Evolutionary conservation across 1,140 invertebrate species (phyloP).

Genomic region (Elysia chlorotica): DNA sequence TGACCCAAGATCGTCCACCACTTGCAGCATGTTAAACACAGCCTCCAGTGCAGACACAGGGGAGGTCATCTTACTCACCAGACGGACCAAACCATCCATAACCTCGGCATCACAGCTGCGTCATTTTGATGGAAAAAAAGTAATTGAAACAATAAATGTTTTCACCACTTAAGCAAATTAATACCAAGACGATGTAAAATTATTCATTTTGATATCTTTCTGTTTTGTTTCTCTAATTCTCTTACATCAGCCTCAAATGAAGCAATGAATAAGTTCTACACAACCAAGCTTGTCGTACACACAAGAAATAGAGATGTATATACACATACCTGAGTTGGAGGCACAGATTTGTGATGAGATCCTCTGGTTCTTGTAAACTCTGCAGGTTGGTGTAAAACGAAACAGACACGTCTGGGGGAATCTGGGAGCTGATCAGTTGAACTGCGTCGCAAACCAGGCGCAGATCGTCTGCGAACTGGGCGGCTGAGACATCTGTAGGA

Average conservation of each 20-base stretch:
- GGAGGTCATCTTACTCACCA: neutral
- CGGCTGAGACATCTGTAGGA: slow-evolving; percentile 10
- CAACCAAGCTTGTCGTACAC: no score
- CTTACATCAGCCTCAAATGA: no score
- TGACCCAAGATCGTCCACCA: slow-evolving; percentile 68
- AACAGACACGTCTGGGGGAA: slow-evolving; percentile 68
- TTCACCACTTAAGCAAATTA: no score
- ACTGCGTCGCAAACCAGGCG: slow-evolving; percentile 66
- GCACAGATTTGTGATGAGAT: slow-evolving; percentile 30
- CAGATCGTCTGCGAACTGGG: slow-evolving; percentile 43
- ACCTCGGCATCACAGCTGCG: neutral
- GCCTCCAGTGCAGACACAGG: slow-evolving; percentile 9
- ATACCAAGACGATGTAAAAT: no score
- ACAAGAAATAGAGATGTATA: no score
- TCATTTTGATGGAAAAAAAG: slow-evolving; percentile 9
- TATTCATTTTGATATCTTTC: no score
- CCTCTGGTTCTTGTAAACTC: slow-evolving; percentile 58
- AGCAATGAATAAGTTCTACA: no score
- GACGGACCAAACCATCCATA: neutral
- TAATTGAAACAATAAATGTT: no score
- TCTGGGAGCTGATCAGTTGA: slow-evolving; percentile 65
- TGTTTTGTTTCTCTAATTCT: no score
- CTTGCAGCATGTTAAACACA: slow-evolving; percentile 47
- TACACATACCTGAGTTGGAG: no score
- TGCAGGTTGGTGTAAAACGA: no score